Base-by-base conservation (phyloP, 1,140 invertebrate genomes). In the Pararge aegeria region DNA sequence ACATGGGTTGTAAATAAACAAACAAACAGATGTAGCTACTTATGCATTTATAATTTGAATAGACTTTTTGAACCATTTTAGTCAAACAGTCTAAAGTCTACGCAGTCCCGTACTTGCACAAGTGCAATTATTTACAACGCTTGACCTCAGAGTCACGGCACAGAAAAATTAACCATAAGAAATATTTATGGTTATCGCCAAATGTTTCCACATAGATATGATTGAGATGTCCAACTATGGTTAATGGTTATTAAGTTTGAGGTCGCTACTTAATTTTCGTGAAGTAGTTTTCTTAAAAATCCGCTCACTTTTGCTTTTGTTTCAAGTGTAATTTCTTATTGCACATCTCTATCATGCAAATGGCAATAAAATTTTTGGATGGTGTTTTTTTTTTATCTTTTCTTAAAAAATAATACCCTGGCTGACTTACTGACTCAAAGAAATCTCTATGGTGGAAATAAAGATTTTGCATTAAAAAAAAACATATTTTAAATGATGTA, bases 101-200 rank as follows among this genome's bases (percentile, higher is more conserved):
- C 50, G 27, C 21, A 21, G 19, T 20, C 1, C 58, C 13, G 10
- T 30, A 83, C 67, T 73, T 51, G 62, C 70, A 71, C 59, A 72
- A 75, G 67, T 78, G 66, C 77, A 74, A 78, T 80, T 75, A 79
- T 77, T 87, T 79, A 78, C 75, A 72, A 68, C 63, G 66, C 65
- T 75, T 75, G 82, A 83, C 82, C 80, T 83, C 72, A 66, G 64
- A 64, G 71, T 68, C 64, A 68, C 70, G 65, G 70, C 62, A 66
- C 50, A 75, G 63, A 74, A 81, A 83, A 80, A 83, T 82, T 78
- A 81, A 76, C 73, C 72, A 64, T 78, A 34, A 65, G 68, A 70
- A 61, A 74, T 74, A 79, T 84, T 80, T 81, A 82, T 83, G 76
- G 61, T 50, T 64, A 61, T 66, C 50, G 48, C 52, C 34, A 40